A percentile compares a stretch with the other conserved stretches of the same genome.
Conservation (phyloP, 2,888 invertebrate species). For the Xanthia togata region DNA sequence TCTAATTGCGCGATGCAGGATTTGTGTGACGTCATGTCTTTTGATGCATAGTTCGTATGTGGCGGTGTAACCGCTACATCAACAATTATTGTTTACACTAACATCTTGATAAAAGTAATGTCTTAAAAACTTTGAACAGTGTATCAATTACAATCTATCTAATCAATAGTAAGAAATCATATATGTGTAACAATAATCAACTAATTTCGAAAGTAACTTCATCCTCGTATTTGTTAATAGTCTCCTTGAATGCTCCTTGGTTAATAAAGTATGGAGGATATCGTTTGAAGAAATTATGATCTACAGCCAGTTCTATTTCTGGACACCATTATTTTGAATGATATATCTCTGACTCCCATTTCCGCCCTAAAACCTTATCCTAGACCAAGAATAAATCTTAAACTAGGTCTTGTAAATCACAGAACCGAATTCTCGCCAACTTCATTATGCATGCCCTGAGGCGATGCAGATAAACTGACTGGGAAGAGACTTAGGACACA, state of each 20-base stretch:
- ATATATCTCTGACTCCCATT: not conserved
- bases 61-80: too few species aligned
- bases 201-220: not conserved
- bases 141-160: too few species aligned
- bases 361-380: not conserved
- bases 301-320: not conserved
- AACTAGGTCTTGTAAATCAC: conserved; percentile 25
- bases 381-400: conserved; percentile 37
- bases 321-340: not conserved
- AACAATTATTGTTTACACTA: too few species aligned
- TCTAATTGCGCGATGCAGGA: too few species aligned
- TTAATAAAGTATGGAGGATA: not conserved
- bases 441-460: conserved; percentile 50
- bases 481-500: conserved; percentile 6
- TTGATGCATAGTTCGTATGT: too few species aligned
- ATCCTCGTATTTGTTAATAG: not conserved
- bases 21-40: too few species aligned
- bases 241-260: not conserved
- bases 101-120: too few species aligned
- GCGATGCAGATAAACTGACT: conserved; percentile 50
- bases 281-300: too few species aligned
- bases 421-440: conserved; percentile 16
- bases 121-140: too few species aligned
- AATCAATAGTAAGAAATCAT: too few species aligned
- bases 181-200: too few species aligned